A percentile compares a stretch with the other conserved stretches of the same genome.
Evolutionary conservation across 2,113 vertebrate species (phyloP).

Genomic region (Pachycephala philippinensis): DNA sequence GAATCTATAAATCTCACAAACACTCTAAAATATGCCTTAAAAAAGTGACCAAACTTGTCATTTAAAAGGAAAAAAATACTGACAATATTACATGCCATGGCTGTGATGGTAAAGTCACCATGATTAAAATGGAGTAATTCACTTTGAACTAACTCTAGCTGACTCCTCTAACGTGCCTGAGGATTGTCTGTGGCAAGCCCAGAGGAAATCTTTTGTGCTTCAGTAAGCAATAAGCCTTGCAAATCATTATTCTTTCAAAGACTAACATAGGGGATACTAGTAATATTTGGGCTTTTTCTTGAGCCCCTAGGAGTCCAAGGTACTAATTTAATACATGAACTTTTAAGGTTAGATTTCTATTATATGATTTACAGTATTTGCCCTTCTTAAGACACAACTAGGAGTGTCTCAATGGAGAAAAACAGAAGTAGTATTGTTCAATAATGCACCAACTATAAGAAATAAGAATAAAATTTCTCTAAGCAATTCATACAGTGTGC

Average conservation of each 20-base stretch:
- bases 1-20: slow-evolving; percentile 49
- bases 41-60: slow-evolving; percentile 46
- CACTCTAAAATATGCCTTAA: slow-evolving; percentile 32
- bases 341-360: neutral
- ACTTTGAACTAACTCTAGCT: slow-evolving; percentile 76
- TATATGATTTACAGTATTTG: neutral
- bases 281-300: neutral
- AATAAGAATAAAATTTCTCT: neutral
- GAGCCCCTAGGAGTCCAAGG: neutral
- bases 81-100: slow-evolving; percentile 26
- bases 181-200: slow-evolving; percentile 72
- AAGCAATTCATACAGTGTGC: neutral
- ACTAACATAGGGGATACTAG: slow-evolving; percentile 45
- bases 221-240: slow-evolving; percentile 69
- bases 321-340: neutral
- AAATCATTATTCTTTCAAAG: slow-evolving; percentile 70
- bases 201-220: slow-evolving; percentile 74
- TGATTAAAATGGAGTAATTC: slow-evolving; percentile 74
- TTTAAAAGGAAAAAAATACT: slow-evolving; percentile 19
- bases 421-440: neutral
- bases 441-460: neutral
- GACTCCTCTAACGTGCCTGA: slow-evolving; percentile 69
- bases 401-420: neutral
- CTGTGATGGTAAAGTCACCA: slow-evolving; percentile 50
- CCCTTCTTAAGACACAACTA: neutral